Conservation (phyloP, 2,888 invertebrate species). For the Macropis europaea region DNA sequence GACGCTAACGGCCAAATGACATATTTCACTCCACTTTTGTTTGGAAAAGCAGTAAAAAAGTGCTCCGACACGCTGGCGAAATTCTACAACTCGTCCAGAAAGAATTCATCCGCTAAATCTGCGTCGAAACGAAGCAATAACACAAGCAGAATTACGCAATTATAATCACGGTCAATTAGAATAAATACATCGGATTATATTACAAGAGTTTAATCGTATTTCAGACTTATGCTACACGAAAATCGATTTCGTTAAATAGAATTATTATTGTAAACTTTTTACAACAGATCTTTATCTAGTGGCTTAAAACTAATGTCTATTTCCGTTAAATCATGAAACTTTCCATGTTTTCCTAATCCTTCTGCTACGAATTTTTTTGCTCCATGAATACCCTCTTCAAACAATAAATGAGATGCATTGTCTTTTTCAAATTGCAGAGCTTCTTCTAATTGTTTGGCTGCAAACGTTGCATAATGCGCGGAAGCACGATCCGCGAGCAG, state of each 20-base stretch:
- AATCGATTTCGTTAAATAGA: background rate
- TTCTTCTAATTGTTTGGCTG: slow-evolving; percentile 85
- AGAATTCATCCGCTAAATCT: slow-evolving; percentile 20
- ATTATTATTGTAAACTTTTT: slow-evolving; percentile 1
- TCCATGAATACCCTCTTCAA: slow-evolving; percentile 85
- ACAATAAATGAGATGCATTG: slow-evolving; percentile 83
- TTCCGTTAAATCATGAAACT: slow-evolving; percentile 82
- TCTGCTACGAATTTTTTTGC: slow-evolving; percentile 85
- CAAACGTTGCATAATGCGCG: slow-evolving; percentile 85
- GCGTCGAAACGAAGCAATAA: background rate
- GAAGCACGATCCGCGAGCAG: slow-evolving; percentile 82
- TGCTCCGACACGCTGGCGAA: slow-evolving; percentile 41
- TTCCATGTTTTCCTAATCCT: slow-evolving; percentile 87
- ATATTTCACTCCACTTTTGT: slow-evolving; percentile 36
- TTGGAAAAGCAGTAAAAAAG: slow-evolving; percentile 36
- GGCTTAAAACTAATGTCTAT: slow-evolving; percentile 13
- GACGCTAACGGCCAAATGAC: slow-evolving; percentile 36
- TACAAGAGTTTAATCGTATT: background rate
- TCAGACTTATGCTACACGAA: background rate
- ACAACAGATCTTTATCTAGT: slow-evolving; percentile 48
- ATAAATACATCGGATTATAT: background rate
- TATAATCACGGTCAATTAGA: background rate
- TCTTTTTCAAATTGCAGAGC: slow-evolving; percentile 85
- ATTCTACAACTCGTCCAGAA: background rate
- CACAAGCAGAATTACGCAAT: background rate